Conservation (phyloP, 2,113 vertebrate species). For the Crypturellus undulatus region DNA sequence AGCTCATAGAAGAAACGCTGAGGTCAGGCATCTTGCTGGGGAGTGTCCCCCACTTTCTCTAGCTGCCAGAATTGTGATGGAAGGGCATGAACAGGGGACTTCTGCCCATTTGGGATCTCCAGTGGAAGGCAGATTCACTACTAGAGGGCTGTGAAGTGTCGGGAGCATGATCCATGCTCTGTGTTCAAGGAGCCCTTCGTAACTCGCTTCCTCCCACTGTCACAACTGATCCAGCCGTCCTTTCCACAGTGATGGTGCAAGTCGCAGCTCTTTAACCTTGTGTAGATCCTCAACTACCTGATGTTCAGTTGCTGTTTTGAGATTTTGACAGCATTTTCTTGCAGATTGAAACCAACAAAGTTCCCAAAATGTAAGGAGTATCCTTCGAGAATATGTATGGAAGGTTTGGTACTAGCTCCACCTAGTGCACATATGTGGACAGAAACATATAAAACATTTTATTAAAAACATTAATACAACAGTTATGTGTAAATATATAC, state of each 20-base stretch:
- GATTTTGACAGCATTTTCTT: not conserved
- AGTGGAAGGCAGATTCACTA: not conserved
- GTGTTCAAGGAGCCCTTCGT: not conserved
- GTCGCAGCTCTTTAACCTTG: not conserved
- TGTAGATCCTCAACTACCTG: not conserved
- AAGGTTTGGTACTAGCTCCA: conserved; percentile 51
- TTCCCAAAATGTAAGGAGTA: not conserved
- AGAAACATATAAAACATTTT: not conserved
- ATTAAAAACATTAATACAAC: not conserved
- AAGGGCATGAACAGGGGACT: not conserved
- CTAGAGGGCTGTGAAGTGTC: not conserved
- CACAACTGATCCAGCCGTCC: not conserved
- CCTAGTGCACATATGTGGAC: conserved; percentile 30
- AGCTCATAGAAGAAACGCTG: not conserved
- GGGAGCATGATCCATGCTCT: not conserved
- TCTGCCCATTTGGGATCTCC: not conserved
- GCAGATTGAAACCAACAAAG: not conserved
- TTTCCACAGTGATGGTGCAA: not conserved
- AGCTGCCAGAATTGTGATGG: not conserved
- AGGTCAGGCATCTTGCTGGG: not conserved
- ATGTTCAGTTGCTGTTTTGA: not conserved
- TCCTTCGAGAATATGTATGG: rapidly evolving
- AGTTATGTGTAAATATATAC: not conserved
- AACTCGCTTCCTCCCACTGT: rapidly evolving
- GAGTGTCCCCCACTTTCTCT: not conserved